Evolutionary conservation across 2,113 vertebrate genomes (phyloP).

Genomic region (Vimba vimba): DNA sequence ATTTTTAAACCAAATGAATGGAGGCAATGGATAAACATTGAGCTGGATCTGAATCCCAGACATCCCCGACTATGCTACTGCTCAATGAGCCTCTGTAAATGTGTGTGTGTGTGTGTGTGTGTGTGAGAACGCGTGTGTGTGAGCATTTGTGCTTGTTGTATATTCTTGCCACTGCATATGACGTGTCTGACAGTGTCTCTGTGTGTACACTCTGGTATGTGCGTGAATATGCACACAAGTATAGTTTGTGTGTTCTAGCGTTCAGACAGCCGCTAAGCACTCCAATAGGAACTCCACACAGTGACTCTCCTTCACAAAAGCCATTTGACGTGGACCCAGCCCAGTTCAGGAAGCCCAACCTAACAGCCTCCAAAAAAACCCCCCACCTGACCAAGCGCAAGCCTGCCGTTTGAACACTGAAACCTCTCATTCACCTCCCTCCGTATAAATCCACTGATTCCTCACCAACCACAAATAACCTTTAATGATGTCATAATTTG

Average conservation of each 20-base stretch:
- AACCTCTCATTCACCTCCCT: slow-evolving; percentile 30
- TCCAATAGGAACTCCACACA: slow-evolving; percentile 37
- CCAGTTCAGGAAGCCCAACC: slow-evolving; percentile 57
- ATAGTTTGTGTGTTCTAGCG: slow-evolving; percentile 17
- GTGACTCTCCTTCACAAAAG: slow-evolving; percentile 49
- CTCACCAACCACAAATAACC: slow-evolving; percentile 14
- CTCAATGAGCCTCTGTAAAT: slow-evolving; percentile 30
- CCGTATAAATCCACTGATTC: slow-evolving; percentile 13
- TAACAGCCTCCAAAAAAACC: slow-evolving; percentile 40
- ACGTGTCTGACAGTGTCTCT: neutral
- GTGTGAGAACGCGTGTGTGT: neutral
- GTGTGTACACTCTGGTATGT: neutral
- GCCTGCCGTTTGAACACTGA: neutral
- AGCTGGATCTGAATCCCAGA: slow-evolving; percentile 32
- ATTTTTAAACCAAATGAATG: slow-evolving; percentile 43
- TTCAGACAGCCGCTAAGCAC: slow-evolving; percentile 21
- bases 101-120: neutral
- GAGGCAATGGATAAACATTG: slow-evolving; percentile 38
- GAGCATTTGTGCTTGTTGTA: neutral
- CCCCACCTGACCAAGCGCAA: slow-evolving; percentile 28
- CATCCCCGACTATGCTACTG: slow-evolving; percentile 13
- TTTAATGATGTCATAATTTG: slow-evolving; percentile 20
- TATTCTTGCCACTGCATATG: slow-evolving; percentile 18
- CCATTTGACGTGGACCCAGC: slow-evolving; percentile 42
- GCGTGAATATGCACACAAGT: neutral